phyloP scores from a whole-genome alignment of 1,140 invertebrate genomes.

The Drosophila truncata region DNA sequence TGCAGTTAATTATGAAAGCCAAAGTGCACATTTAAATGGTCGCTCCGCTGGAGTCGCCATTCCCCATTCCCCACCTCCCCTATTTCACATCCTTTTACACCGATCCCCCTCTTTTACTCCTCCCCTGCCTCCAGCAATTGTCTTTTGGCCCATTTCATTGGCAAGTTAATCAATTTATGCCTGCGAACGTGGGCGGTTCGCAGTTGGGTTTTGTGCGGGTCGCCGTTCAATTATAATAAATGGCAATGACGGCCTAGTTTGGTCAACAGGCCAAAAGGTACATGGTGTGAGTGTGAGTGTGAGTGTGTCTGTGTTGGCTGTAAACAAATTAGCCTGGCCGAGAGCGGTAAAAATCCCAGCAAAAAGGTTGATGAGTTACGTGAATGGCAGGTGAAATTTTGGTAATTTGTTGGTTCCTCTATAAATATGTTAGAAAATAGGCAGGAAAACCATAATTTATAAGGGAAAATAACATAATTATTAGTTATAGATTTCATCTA shows the following conservation, averaged over 20 bases:
- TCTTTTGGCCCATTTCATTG: slow-evolving; percentile 23
- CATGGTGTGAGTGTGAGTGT: background rate
- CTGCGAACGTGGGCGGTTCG: slow-evolving; percentile 27
- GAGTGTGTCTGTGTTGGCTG: slow-evolving; percentile 25
- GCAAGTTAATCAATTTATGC: slow-evolving; percentile 73
- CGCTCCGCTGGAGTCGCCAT: slow-evolving; percentile 14
- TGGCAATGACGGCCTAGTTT: slow-evolving; percentile 56
- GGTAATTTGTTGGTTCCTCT: slow-evolving; percentile 2
- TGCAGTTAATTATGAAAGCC: slow-evolving; percentile 61
- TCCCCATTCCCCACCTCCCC: background rate
- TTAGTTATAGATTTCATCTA: background rate
- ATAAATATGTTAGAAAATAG: background rate
- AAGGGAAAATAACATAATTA: background rate
- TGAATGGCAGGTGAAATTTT: slow-evolving; percentile 22
- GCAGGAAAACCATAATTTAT: background rate
- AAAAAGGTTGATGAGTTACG: slow-evolving; percentile 23
- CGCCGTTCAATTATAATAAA: slow-evolving; percentile 69
- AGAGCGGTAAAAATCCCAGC: slow-evolving; percentile 23
- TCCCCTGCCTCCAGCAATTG: background rate
- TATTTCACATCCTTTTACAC: background rate
- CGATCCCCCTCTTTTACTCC: background rate
- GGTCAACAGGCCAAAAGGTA: slow-evolving; percentile 11
- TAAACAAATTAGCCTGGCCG: slow-evolving; percentile 53
- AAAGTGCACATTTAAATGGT: slow-evolving; percentile 64
- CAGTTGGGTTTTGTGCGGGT: slow-evolving; percentile 25